These are phyloP conservation scores for Corythornis cristatus DNA, from an alignment of 2,113 vertebrate species.

Conservation along the genomic window DNA sequence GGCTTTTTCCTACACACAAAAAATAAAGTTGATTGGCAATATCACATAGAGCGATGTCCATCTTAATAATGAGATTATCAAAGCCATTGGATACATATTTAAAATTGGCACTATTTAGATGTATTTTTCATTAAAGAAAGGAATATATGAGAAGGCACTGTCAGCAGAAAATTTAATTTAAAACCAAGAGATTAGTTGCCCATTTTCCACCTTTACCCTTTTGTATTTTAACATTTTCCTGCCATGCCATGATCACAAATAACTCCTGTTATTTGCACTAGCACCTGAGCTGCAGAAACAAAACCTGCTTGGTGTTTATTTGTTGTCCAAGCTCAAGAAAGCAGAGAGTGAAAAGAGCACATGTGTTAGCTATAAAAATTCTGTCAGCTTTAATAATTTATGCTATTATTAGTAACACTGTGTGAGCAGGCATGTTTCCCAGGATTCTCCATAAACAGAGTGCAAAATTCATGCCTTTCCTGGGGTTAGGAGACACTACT, in stretches of 20 bases:
- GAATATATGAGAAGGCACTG: not conserved
- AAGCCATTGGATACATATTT: not conserved
- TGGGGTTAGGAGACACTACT: not conserved
- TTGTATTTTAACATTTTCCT: not conserved
- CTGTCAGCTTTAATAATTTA: slow-evolving; percentile 52
- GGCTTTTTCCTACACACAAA: not conserved
- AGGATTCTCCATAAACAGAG: not conserved
- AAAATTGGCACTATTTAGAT: not conserved
- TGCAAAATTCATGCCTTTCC: not conserved
- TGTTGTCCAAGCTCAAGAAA: not conserved
- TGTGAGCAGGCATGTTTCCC: slow-evolving; percentile 18
- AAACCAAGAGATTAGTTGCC: not conserved
- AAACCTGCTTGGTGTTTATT: not conserved
- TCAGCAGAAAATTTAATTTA: slow-evolving; percentile 16
- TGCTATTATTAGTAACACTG: slow-evolving; percentile 17
- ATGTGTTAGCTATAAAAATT: not conserved
- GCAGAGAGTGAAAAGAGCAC: not conserved
- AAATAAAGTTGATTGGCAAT: not conserved
- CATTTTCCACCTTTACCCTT: not conserved
- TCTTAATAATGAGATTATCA: not conserved
- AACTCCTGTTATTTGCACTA: not conserved
- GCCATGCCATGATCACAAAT: not conserved
- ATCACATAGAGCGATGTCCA: not conserved
- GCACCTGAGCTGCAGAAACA: not conserved
- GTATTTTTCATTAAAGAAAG: not conserved